Conservation (phyloP, 1,140 invertebrate genomes). For the Gryon sp. region DNA sequence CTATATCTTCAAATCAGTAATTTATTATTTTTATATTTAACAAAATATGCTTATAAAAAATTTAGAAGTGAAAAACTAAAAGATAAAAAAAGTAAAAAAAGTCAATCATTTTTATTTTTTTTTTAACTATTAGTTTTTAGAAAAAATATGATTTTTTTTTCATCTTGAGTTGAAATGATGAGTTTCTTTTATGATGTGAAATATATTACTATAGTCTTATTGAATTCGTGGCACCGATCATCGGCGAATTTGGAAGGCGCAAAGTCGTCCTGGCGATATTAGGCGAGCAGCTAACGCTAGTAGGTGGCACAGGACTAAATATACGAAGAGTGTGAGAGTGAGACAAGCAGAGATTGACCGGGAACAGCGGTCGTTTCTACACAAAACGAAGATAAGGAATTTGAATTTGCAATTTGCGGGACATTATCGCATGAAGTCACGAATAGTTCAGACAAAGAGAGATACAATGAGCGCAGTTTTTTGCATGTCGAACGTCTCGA, state of each 20-base stretch:
- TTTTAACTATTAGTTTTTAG: too few species aligned
- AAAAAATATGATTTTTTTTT: too few species aligned
- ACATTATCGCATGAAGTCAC: slow-evolving; percentile 45
- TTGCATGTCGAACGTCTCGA: slow-evolving; percentile 1
- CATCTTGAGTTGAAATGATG: too few species aligned
- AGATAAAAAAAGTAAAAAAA: too few species aligned
- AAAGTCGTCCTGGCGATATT: slow-evolving; percentile 74
- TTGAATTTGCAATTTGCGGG: slow-evolving; percentile 55
- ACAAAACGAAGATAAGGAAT: slow-evolving; percentile 49
- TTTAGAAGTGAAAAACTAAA: too few species aligned
- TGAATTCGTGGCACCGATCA: slow-evolving; percentile 52
- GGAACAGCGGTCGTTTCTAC: slow-evolving; percentile 23
- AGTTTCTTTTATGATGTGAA: not conserved
- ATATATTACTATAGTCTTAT: too few species aligned
- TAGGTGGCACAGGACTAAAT: slow-evolving; percentile 77
- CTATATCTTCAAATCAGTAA: too few species aligned
- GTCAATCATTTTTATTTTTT: too few species aligned
- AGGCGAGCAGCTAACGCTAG: slow-evolving; percentile 67
- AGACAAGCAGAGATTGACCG: slow-evolving; percentile 34
- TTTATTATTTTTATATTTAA: too few species aligned
- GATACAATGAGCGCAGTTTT: slow-evolving; percentile 33
- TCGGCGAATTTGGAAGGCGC: slow-evolving; percentile 69
- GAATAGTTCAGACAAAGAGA: slow-evolving; percentile 16
- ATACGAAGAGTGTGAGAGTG: slow-evolving; percentile 36
- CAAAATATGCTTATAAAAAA: too few species aligned